Evolutionary conservation across 2,888 invertebrate species (phyloP).

Genomic region (Tryphoninae sp.): DNA sequence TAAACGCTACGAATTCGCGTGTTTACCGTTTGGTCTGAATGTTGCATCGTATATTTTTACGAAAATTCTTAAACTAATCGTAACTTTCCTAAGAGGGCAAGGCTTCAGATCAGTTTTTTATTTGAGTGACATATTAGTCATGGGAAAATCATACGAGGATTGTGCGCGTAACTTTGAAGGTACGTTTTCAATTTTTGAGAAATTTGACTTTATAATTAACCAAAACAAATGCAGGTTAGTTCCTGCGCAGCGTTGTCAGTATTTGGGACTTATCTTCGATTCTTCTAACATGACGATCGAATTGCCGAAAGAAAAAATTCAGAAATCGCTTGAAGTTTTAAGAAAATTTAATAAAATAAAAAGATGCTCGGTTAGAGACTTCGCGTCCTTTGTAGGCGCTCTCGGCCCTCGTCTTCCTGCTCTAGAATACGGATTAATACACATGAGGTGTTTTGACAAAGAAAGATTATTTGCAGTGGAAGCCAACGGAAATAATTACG

Average conservation of each 20-base stretch:
- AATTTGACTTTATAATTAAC: slow-evolving; percentile 56
- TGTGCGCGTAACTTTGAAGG: slow-evolving; percentile 16
- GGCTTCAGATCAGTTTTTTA: slow-evolving; percentile 39
- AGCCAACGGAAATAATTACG: slow-evolving; percentile 34
- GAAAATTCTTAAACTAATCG: neutral
- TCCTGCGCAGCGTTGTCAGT: slow-evolving; percentile 39
- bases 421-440: slow-evolving; percentile 34
- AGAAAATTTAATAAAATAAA: slow-evolving; percentile 12
- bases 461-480: slow-evolving; percentile 23
- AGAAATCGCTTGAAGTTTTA: slow-evolving; percentile 7
- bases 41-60: too few species aligned
- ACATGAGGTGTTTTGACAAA: slow-evolving; percentile 41
- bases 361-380: slow-evolving; percentile 40
- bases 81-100: slow-evolving; percentile 21
- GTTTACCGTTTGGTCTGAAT: too few species aligned
- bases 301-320: slow-evolving; percentile 35
- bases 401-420: slow-evolving; percentile 29
- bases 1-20: too few species aligned
- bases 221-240: slow-evolving; percentile 13
- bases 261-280: slow-evolving; percentile 42
- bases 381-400: slow-evolving; percentile 9
- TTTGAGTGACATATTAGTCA: slow-evolving; percentile 45
- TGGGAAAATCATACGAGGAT: slow-evolving; percentile 17
- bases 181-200: slow-evolving; percentile 19
- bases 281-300: slow-evolving; percentile 39